Evolutionary conservation across 2,888 invertebrate species (phyloP), one percentile per base, ranked within the genome.

Genomic region (Eupithecia centaureata): DNA sequence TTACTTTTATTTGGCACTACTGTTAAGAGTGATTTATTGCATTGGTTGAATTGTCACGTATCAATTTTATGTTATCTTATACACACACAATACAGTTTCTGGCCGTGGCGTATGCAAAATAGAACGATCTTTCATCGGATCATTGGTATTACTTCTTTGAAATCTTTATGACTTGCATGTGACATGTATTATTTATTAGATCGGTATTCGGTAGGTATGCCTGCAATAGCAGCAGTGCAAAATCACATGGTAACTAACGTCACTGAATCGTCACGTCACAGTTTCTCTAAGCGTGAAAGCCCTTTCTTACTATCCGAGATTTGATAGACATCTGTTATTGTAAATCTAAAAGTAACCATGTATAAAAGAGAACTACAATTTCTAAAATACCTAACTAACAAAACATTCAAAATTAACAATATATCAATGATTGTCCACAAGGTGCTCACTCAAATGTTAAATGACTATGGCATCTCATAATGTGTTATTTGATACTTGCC

Each of bases 1-100:
- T 57, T 30, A 18, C 57, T 33, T 65, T 62, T n/a, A 32, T 70
- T 77, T 78, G 76, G 73, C 75, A 76, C 73, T 70, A 70, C 69
- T 68, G 71, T 67, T 74, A 62, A 66, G 71, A 74, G 73, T 75
- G 73, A 79, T 76, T 33, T 68, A 71, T 72, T 71, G 66, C 68
- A 62, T 62, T 65, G 68, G 47, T 66, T 66, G 61, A 64, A 42
- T 68, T 68, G 56, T 72, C 68, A 65, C 61, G 63, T 63, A 61
- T 62, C 47, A 61, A 61, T 64, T 62, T 42, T 30, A 54, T 35
- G 54, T 61, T 66, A 63, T 67, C 64, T 63, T 57, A 42, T 35
- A 57, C 10, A 47, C 47, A 35, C 51, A 62, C 52, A 52, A 27
- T 42, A 52, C 51, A 57, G 57, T 61, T 38, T 22, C 58, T 28